phyloP scores from a whole-genome alignment of 2,113 vertebrate species.

The Papio anubis region DNA sequence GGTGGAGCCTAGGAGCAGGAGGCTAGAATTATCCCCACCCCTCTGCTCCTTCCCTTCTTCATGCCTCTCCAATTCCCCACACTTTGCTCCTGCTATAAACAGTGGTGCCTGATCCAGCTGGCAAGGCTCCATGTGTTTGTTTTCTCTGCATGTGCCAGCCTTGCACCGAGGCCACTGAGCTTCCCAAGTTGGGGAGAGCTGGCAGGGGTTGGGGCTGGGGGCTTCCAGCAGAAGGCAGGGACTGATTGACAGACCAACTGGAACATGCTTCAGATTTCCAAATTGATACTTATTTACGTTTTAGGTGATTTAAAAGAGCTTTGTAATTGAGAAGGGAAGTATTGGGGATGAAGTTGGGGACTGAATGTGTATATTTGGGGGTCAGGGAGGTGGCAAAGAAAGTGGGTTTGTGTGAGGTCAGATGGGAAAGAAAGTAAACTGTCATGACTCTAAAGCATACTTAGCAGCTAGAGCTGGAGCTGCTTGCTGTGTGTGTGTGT shows the following conservation, averaged over 20 bases:
- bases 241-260: conserved; percentile 54
- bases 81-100: conserved; percentile 72
- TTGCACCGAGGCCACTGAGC: conserved; percentile 60
- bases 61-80: conserved; percentile 18
- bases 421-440: conserved; percentile 65
- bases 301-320: conserved; percentile 80
- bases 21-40: neutral
- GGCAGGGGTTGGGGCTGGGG: conserved; percentile 1
- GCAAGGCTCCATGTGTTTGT: conserved; percentile 81
- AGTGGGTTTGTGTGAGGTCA: conserved; percentile 60
- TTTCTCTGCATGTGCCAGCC: conserved; percentile 75
- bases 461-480: conserved; percentile 67
- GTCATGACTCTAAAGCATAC: conserved; percentile 69
- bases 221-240: conserved; percentile 51
- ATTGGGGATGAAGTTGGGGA: conserved; percentile 61
- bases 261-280: conserved; percentile 79
- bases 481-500: neutral
- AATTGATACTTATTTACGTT: conserved; percentile 85
- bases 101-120: conserved; percentile 79
- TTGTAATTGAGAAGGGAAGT: conserved; percentile 82
- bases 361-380: conserved; percentile 75
- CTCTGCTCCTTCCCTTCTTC: neutral
- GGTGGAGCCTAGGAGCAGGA: neutral
- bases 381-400: conserved; percentile 67
- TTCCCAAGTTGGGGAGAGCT: conserved; percentile 35